A percentile compares a stretch with the other conserved stretches of the same genome.
Conservation (phyloP, 2,888 invertebrate species). For the Amblyjoppa fuscipennis region DNA sequence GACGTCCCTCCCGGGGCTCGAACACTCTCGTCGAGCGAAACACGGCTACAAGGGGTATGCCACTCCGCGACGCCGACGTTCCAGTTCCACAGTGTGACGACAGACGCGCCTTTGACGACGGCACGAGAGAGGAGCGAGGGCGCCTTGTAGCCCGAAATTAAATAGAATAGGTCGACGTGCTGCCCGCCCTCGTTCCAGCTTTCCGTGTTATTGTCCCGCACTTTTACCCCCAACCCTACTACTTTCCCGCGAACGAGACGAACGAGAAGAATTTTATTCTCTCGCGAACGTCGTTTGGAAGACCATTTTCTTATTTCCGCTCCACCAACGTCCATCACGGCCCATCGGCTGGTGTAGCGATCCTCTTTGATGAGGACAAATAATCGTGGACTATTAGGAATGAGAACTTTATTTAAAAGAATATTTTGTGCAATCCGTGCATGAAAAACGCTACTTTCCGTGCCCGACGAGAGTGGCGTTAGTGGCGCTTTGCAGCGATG, state of each 20-base stretch:
- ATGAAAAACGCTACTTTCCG: no score
- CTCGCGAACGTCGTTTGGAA: constrained; percentile 51
- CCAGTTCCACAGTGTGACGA: constrained; percentile 37
- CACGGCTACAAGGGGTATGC: constrained; percentile 18
- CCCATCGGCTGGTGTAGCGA: no score
- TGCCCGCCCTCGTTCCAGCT: constrained; percentile 6
- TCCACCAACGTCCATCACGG: not conserved
- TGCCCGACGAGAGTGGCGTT: no score
- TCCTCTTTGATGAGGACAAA: no score
- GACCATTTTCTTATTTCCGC: constrained; percentile 47
- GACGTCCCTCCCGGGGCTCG: not conserved
- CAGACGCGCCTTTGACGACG: constrained; percentile 47
- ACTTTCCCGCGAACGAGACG: not conserved
- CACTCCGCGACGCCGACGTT: constrained; percentile 31
- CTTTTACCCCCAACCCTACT: not conserved
- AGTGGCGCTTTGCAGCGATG: no score
- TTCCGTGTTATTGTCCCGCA: not conserved
- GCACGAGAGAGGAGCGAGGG: not conserved
- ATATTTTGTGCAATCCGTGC: no score
- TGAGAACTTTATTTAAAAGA: no score
- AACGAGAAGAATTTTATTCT: constrained; percentile 47
- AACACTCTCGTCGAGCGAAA: constrained; percentile 6
- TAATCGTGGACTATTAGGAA: no score
- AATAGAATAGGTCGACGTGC: constrained; percentile 24
- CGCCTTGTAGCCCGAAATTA: constrained; percentile 53